These are phyloP conservation scores for Limonius californicus DNA, from an alignment of 1,140 invertebrate species.

Conservation along the genomic window DNA sequence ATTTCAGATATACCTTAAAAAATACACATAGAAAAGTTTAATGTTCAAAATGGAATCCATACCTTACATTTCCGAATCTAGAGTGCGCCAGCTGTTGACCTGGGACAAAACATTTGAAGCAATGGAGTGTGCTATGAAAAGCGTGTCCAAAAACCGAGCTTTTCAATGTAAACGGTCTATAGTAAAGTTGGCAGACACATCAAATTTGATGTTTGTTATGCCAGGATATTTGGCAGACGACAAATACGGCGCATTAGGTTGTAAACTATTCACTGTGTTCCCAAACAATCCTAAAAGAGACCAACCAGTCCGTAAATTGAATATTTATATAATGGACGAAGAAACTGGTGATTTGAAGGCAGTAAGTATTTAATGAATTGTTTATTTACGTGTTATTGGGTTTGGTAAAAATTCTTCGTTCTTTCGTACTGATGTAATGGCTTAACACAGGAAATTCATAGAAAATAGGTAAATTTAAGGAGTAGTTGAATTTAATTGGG, in stretches of 20 bases:
- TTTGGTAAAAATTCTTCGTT: too few relatives aligned
- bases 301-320: constrained; percentile 45
- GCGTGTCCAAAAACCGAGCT: constrained; percentile 21
- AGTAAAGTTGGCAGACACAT: constrained; percentile 22
- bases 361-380: constrained; percentile 34
- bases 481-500: neutral
- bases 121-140: constrained; percentile 27
- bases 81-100: constrained; percentile 26
- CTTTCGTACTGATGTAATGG: constrained; percentile 2
- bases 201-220: constrained; percentile 46
- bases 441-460: too few relatives aligned
- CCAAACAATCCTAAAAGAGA: constrained; percentile 38
- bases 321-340: constrained; percentile 48
- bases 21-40: too few relatives aligned
- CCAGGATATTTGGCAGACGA: constrained; percentile 48
- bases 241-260: constrained; percentile 44
- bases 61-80: constrained; percentile 27
- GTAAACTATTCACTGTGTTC: constrained; percentile 51
- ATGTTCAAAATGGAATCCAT: neutral
- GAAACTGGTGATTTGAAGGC: constrained; percentile 47
- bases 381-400: too few relatives aligned
- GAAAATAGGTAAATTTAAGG: too few relatives aligned
- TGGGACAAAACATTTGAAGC: constrained; percentile 32
- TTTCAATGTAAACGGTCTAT: constrained; percentile 33
- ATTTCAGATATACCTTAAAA: too few relatives aligned